Conservation (phyloP, 2,797 vertebrate genomes). For the Etheostoma nigrum region DNA sequence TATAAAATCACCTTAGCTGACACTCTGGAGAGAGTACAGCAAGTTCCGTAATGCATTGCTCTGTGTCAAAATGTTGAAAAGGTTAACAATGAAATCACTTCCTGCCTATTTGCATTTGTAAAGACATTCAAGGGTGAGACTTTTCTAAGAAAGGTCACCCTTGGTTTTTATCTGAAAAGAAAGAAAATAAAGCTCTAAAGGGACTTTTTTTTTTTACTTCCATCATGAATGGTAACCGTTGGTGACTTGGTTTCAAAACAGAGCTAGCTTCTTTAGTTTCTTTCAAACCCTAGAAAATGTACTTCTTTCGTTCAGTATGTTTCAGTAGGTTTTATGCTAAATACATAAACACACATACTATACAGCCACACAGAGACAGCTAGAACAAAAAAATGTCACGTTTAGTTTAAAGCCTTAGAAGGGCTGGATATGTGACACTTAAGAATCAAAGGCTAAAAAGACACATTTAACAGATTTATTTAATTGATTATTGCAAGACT, state of each 20-base stretch:
- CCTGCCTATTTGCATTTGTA: neutral
- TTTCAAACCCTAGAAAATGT: neutral
- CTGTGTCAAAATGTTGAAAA: constrained; percentile 20
- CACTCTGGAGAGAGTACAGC: neutral
- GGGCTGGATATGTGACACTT: neutral
- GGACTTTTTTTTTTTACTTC: neutral
- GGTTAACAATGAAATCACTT: constrained; percentile 7
- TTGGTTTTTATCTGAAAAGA: constrained; percentile 2
- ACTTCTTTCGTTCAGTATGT: neutral
- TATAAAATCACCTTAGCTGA: neutral
- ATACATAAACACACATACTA: too few relatives aligned
- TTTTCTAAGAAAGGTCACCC: constrained; percentile 12
- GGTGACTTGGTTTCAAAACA: neutral
- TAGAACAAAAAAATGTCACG: neutral
- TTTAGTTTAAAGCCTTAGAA: too few relatives aligned
- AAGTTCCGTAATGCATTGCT: neutral
- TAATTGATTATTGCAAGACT: neutral
- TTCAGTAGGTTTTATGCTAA: neutral
- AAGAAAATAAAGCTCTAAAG: neutral
- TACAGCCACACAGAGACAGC: neutral
- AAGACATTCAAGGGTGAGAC: constrained; percentile 9
- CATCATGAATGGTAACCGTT: constrained; percentile 14
- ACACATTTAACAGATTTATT: neutral
- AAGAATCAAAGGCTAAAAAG: neutral
- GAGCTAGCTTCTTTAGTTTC: neutral